Percentiles rank a stretch among this genome's conserved stretches.
Evolutionary conservation across 2,113 vertebrate species (phyloP).

Genomic region (Entosphenus tridentatus): DNA sequence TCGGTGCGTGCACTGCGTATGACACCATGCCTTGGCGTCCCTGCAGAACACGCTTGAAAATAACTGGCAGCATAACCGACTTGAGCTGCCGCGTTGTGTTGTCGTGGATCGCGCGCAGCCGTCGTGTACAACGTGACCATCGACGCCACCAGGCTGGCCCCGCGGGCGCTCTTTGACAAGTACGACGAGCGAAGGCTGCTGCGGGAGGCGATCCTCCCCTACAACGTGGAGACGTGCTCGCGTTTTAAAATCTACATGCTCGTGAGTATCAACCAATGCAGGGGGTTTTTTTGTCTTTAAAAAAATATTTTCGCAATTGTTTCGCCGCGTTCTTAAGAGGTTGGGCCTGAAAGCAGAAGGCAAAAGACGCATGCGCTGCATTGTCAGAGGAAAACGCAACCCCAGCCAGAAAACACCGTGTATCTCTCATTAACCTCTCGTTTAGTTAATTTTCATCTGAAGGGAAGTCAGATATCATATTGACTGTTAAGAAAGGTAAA

Average conservation of each 20-base stretch:
- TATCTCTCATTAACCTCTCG: too few relatives aligned
- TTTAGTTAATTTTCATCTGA: neutral
- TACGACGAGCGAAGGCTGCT: conserved; percentile 24
- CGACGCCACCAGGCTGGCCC: conserved; percentile 58
- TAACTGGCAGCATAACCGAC: too few relatives aligned
- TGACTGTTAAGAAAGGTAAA: too few relatives aligned
- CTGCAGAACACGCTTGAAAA: too few relatives aligned
- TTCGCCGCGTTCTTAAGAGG: neutral
- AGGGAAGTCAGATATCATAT: too few relatives aligned
- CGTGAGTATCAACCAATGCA: conserved; percentile 26
- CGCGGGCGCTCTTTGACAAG: conserved; percentile 53
- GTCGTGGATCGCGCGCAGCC: conserved; percentile 17
- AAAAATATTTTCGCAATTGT: neutral
- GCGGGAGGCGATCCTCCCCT: conserved; percentile 24
- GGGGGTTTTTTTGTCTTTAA: neutral
- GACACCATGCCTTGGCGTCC: too few relatives aligned
- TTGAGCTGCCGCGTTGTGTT: too few relatives aligned
- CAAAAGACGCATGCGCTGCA: too few relatives aligned
- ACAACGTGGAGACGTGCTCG: conserved; percentile 33
- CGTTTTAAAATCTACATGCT: conserved; percentile 59
- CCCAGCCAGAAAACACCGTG: too few relatives aligned
- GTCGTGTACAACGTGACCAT: conserved; percentile 50
- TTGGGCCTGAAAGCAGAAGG: neutral
- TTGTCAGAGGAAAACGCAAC: too few relatives aligned
- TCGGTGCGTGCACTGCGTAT: too few relatives aligned